Evolutionary conservation across 2,888 invertebrate species (phyloP), one percentile per base, ranked within the genome.

Genomic region (Cataglyphis rosenhaueri): DNA sequence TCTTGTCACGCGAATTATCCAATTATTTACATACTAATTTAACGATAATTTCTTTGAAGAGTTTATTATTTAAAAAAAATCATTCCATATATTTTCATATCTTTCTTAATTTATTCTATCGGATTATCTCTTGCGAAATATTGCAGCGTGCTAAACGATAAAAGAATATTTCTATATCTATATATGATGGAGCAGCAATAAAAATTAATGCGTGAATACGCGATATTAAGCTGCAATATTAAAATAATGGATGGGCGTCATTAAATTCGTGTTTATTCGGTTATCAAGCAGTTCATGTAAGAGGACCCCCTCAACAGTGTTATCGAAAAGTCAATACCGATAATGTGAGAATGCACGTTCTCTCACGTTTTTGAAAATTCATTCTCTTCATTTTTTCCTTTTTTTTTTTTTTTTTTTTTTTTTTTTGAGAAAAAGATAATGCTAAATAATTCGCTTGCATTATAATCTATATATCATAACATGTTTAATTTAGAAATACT

Each of bases 301-400:
- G 61, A n/a, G 59, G 82, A 84, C 89, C 87, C 89, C 89, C 85
- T 68, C 74, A 84, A 81, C 79, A 65, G 82, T 83, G 81, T 87
- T 87, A 88, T 89, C 89, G 61, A 57, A 59, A 32, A 44, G 71
- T 70, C 76, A 48, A 25, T 9, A 55, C 18, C n/a, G 85, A 81
- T 84, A 81, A 57, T 64, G 35, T 62, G 25, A 61, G 21, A 65
- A 55, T 57, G 41, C 59, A 32, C 55, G 6, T 44, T n/a, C 35
- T 29, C 41, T 65, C 79, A 81, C 62, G 78, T 76, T 62, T 62
- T 61, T 32, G 15, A 52, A 35, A 61, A 48, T 52, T 29, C 10
- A 32, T 44, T 38, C 0, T n/a, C 32, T 71, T 9, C 8, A 9
- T 21, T 32, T 32, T n/a, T n/a, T n/a, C n/a, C n/a, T n/a, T n/a